Percentiles rank a stretch among this genome's conserved stretches.
Conservation (phyloP, 37 sponge, comb jelly and placozoan genomes). For the Theonella swinhoei region DNA sequence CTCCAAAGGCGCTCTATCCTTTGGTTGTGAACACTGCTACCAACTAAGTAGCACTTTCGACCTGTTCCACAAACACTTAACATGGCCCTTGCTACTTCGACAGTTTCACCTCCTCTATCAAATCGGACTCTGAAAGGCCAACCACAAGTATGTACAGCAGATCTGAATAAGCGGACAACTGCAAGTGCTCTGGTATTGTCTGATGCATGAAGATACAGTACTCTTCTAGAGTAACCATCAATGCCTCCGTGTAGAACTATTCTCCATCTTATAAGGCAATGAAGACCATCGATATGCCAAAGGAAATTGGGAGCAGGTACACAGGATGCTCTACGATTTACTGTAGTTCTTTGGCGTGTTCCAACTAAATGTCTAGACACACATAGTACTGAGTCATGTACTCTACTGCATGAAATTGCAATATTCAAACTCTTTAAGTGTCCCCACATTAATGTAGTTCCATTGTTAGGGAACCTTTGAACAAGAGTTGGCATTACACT, state of each 20-base stretch:
- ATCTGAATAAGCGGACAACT: neutral
- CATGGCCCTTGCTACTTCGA: slow-evolving; percentile 6
- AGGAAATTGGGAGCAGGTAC: neutral
- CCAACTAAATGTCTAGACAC: neutral
- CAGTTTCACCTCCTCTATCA: neutral
- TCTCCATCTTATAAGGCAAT: slow-evolving; percentile 17
- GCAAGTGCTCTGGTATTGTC: neutral
- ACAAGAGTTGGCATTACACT: neutral
- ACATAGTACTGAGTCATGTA: neutral
- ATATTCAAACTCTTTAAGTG: slow-evolving; percentile 1
- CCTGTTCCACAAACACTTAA: neutral
- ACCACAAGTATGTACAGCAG: neutral
- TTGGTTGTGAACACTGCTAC: slow-evolving; percentile 7
- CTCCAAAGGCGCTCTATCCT: too few relatives aligned
- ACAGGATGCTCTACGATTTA: slow-evolving; percentile 3
- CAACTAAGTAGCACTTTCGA: neutral
- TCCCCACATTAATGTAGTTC: slow-evolving; percentile 6
- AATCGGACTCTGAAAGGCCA: slow-evolving; percentile 2
- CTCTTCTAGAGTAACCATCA: slow-evolving; percentile 7
- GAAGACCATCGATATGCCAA: slow-evolving; percentile 24
- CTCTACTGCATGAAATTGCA: neutral
- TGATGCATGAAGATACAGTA: slow-evolving; percentile 2
- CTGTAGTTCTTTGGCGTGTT: neutral
- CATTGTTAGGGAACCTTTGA: neutral
- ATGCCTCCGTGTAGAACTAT: slow-evolving; percentile 21